phyloP scores from a whole-genome alignment of 1,140 invertebrate species.

The Andricus grossulariae region DNA sequence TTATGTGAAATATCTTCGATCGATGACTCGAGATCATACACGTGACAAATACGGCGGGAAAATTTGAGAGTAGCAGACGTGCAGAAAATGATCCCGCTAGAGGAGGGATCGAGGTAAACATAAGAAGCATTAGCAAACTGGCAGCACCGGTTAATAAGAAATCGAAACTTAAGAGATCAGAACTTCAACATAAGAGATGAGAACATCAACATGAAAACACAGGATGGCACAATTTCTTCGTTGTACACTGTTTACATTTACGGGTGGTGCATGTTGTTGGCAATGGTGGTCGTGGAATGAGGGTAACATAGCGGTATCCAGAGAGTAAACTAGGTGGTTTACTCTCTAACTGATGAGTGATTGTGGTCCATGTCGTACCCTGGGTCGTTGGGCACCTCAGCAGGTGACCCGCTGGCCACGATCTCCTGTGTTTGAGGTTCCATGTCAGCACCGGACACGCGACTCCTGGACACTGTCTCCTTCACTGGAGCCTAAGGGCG shows the following conservation, averaged over 20 bases:
- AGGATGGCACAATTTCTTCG: conserved; percentile 8
- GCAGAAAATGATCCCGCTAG: not conserved
- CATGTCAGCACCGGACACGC: conserved; percentile 69
- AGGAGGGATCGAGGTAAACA: not conserved
- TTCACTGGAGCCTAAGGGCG: too few species aligned
- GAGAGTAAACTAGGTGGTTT: conserved; percentile 23
- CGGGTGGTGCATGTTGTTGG: conserved; percentile 41
- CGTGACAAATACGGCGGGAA: not conserved
- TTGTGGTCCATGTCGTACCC: conserved; percentile 79
- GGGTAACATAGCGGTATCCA: conserved; percentile 4
- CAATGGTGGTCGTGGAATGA: conserved; percentile 50
- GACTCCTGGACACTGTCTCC: conserved; percentile 30
- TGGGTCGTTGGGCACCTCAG: conserved; percentile 92
- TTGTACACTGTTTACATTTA: conserved; percentile 10
- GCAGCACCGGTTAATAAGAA: not conserved
- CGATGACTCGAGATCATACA: not conserved
- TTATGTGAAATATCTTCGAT: not conserved
- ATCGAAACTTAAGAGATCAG: not conserved
- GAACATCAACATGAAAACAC: conserved; percentile 13
- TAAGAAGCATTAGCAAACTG: not conserved
- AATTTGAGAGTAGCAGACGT: not conserved
- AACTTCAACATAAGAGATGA: not conserved
- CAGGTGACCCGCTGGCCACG: conserved; percentile 84
- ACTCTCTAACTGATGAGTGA: conserved; percentile 17
- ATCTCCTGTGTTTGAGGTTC: conserved; percentile 85